These are phyloP conservation scores for Mystacornis crossleyi DNA, from an alignment of 2,113 vertebrate genomes.

Conservation along the genomic window DNA sequence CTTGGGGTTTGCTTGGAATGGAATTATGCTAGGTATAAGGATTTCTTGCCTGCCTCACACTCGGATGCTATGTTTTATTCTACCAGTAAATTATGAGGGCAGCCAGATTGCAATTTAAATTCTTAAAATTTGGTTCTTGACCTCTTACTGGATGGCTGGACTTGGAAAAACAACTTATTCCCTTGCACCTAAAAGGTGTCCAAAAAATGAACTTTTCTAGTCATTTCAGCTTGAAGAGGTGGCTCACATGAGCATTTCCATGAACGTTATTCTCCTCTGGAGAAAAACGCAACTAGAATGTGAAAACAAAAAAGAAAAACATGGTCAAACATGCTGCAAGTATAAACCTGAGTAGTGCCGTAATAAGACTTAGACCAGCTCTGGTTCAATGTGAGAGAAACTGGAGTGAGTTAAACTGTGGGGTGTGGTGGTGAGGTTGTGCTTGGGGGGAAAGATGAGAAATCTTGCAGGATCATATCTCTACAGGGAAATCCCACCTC, in stretches of 20 bases:
- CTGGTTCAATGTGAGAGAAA: background rate
- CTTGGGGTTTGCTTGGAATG: background rate
- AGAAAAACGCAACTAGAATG: background rate
- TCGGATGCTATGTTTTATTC: background rate
- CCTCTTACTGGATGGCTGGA: background rate
- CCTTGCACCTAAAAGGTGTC: background rate
- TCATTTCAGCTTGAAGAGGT: background rate
- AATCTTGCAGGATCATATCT: background rate
- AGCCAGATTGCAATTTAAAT: background rate
- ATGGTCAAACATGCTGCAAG: background rate
- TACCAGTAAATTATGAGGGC: background rate
- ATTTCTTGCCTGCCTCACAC: background rate
- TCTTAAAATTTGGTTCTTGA: conserved; percentile 2
- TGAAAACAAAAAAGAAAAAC: background rate
- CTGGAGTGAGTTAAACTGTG: background rate
- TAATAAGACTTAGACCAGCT: background rate
- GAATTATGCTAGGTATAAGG: background rate
- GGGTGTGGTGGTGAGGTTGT: background rate
- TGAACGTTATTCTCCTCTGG: background rate
- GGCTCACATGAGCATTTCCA: background rate
- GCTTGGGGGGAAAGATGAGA: fast-evolving
- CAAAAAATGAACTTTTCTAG: background rate
- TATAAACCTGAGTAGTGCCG: background rate
- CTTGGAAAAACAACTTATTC: background rate
- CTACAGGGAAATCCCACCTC: background rate